A percentile compares a stretch with the other conserved stretches of the same genome.
phyloP scores from a whole-genome alignment of 2,113 vertebrate genomes.

The Turnix velox region DNA sequence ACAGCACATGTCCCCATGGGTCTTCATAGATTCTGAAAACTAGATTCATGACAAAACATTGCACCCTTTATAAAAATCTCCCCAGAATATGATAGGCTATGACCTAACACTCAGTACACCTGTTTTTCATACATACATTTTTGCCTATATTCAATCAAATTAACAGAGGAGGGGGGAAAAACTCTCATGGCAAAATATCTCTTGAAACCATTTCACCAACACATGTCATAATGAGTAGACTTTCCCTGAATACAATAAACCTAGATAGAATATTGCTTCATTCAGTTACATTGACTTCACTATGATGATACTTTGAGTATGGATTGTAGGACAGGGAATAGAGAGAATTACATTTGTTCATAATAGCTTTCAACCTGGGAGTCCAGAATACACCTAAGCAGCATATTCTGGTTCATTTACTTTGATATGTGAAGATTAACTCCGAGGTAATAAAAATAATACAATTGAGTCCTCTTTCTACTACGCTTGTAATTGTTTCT shows the following conservation, averaged over 20 bases:
- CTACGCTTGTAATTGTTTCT: conserved; percentile 40
- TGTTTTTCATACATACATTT: background rate
- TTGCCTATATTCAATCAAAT: too few relatives aligned
- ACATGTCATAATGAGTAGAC: background rate
- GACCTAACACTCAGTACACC: background rate
- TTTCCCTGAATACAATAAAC: background rate
- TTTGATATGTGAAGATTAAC: conserved; percentile 52
- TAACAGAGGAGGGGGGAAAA: background rate
- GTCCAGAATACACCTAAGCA: conserved; percentile 16
- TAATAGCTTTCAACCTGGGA: conserved; percentile 48
- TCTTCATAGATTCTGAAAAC: background rate
- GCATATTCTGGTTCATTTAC: conserved; percentile 53
- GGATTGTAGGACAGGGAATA: background rate
- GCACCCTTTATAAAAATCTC: background rate
- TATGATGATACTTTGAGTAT: background rate
- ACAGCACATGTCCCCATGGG: background rate
- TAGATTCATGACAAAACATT: background rate
- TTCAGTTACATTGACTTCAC: background rate
- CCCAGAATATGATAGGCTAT: background rate
- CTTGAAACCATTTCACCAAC: background rate
- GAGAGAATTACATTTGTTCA: conserved; percentile 25
- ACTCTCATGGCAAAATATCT: background rate
- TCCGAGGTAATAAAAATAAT: conserved; percentile 62
- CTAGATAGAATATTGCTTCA: background rate
- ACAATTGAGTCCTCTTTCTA: conserved; percentile 32